A percentile compares a stretch with the other conserved stretches of the same genome.
These are phyloP conservation scores for Pseudoips prasinana DNA, from an alignment of 2,888 invertebrate species.

Conservation along the genomic window DNA sequence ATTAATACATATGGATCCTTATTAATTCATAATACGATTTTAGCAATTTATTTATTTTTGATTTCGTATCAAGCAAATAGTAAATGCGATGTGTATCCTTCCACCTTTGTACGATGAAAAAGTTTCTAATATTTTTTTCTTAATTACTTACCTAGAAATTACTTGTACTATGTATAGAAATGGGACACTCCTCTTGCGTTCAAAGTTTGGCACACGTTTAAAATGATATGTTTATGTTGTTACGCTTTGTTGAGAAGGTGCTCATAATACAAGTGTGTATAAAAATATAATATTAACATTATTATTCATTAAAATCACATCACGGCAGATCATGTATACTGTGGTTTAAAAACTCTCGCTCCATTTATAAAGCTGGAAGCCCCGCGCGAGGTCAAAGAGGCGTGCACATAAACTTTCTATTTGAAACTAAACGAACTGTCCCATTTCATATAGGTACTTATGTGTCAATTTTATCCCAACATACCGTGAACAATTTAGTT, in stretches of 20 bases:
- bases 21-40: constrained; percentile 17
- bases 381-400: constrained; percentile 22
- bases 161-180: constrained; percentile 42
- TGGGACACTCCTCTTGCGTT: constrained; percentile 51
- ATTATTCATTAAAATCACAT: constrained; percentile 10
- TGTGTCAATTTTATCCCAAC: constrained; percentile 37
- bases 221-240: constrained; percentile 56
- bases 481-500: constrained; percentile 43
- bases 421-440: constrained; percentile 33
- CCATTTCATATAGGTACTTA: constrained; percentile 50
- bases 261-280: constrained; percentile 37
- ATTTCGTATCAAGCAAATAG: constrained; percentile 9
- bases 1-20: constrained; percentile 3
- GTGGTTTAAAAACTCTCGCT: constrained; percentile 15
- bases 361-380: constrained; percentile 40
- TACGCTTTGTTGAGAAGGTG: constrained; percentile 28
- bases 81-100: constrained; percentile 29
- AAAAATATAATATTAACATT: constrained; percentile 40
- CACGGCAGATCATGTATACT: constrained; percentile 4
- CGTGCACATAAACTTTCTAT: constrained; percentile 25
- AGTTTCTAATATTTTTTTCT: constrained; percentile 16
- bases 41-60: too few relatives aligned
- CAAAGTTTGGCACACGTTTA: constrained; percentile 64
- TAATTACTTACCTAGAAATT: constrained; percentile 20
- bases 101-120: constrained; percentile 37